These are phyloP conservation scores for Formicarius rufipectus DNA, from an alignment of 2,113 vertebrate genomes.

Conservation along the genomic window DNA sequence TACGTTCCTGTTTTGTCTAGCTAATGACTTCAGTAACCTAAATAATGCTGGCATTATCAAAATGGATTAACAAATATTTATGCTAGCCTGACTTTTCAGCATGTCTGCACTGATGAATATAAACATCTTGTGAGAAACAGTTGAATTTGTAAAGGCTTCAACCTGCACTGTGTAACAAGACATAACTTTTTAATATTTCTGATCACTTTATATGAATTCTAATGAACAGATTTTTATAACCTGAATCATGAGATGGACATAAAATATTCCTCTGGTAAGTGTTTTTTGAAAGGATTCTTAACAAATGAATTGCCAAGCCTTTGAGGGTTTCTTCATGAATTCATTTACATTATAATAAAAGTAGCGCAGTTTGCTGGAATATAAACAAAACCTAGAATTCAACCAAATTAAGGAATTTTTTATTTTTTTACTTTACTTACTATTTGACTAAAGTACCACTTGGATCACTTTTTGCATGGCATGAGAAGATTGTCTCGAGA, in stretches of 20 bases:
- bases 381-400: neutral
- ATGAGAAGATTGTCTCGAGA: neutral
- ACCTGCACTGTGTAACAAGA: neutral
- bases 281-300: slow-evolving; percentile 15
- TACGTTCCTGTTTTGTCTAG: slow-evolving; percentile 11
- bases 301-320: neutral
- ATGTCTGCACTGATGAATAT: neutral
- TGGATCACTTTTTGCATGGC: neutral
- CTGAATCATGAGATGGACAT: neutral
- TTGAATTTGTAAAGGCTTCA: slow-evolving; percentile 19
- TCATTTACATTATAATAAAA: neutral
- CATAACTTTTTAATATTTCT: neutral
- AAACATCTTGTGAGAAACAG: slow-evolving; percentile 13
- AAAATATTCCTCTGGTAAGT: slow-evolving; percentile 5
- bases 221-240: slow-evolving; percentile 11
- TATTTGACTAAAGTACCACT: neutral
- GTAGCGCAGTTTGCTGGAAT: neutral
- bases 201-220: neutral
- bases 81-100: neutral
- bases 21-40: slow-evolving; percentile 34
- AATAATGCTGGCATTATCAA: slow-evolving; percentile 22
- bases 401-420: neutral
- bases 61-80: slow-evolving; percentile 25
- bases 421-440: neutral
- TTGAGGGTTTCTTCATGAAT: neutral